Conservation (phyloP, 2,888 invertebrate species). For the Anoncus sp. region DNA sequence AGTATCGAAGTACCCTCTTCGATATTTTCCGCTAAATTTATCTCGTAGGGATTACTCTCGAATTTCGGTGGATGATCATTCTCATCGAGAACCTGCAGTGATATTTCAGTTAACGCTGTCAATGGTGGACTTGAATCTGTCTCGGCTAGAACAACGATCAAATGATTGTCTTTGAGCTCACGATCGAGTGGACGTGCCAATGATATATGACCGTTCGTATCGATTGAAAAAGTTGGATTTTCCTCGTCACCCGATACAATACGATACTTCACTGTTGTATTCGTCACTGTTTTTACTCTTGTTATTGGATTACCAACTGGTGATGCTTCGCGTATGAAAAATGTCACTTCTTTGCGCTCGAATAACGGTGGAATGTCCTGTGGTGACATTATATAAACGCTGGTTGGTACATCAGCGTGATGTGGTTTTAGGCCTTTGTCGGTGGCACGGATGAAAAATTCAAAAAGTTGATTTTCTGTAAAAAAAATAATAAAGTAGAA, state of each 20-base stretch:
- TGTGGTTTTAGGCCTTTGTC: conserved; percentile 91
- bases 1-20: conserved; percentile 91
- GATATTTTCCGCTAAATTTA: conserved; percentile 92
- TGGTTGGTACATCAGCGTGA: conserved; percentile 92
- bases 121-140: conserved; percentile 89
- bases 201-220: conserved; percentile 89
- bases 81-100: conserved; percentile 93
- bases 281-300: conserved; percentile 87
- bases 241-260: conserved; percentile 86
- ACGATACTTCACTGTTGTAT: conserved; percentile 86
- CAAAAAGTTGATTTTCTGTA: conserved; percentile 90
- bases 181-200: conserved; percentile 91
- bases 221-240: conserved; percentile 88
- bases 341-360: conserved; percentile 89
- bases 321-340: conserved; percentile 92
- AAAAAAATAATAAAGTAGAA: too few relatives aligned
- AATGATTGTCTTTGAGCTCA: conserved; percentile 88
- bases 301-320: conserved; percentile 89
- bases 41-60: conserved; percentile 92
- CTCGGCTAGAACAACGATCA: conserved; percentile 89
- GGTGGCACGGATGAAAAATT: conserved; percentile 95
- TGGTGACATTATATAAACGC: conserved; percentile 90
- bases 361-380: conserved; percentile 90
- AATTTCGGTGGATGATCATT: conserved; percentile 96
- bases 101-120: conserved; percentile 89